Evolutionary conservation across 37 sponge, comb jelly and placozoan genomes (phyloP).

Genomic region (Aphrocallistes beatrix): DNA sequence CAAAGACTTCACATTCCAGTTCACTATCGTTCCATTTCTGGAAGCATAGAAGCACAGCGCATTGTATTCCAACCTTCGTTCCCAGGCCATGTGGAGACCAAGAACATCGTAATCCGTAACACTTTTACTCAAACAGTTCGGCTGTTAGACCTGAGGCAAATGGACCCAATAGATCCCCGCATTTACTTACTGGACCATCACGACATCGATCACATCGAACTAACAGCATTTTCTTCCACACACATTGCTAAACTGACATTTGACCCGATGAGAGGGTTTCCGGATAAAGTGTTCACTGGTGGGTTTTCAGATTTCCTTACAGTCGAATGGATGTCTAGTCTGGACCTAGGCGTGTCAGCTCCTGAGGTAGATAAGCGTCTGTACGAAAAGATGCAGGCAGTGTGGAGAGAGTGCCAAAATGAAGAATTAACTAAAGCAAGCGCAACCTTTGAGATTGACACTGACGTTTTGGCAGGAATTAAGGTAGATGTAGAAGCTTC

Average conservation of each 20-base stretch:
- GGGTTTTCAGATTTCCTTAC: neutral
- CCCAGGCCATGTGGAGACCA: neutral
- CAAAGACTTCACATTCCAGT: neutral
- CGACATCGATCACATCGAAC: neutral
- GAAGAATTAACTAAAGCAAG: neutral
- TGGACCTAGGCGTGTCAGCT: neutral
- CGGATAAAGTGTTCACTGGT: neutral
- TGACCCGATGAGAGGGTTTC: neutral
- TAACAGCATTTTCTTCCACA: neutral
- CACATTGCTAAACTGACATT: neutral
- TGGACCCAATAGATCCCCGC: neutral
- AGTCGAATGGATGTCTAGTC: neutral
- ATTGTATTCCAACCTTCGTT: neutral
- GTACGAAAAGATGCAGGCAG: neutral
- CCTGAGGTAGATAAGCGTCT: neutral
- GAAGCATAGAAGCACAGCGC: neutral
- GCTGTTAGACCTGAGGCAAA: neutral
- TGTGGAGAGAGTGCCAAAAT: slow-evolving; percentile 11
- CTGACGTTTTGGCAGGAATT: neutral
- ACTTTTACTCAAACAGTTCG: neutral
- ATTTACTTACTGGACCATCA: neutral
- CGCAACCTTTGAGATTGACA: neutral
- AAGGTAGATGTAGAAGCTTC: neutral
- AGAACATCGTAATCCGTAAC: neutral
- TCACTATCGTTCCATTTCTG: slow-evolving; percentile 7